phyloP scores from a whole-genome alignment of 1,140 invertebrate genomes.

The Papilio polyxenes region DNA sequence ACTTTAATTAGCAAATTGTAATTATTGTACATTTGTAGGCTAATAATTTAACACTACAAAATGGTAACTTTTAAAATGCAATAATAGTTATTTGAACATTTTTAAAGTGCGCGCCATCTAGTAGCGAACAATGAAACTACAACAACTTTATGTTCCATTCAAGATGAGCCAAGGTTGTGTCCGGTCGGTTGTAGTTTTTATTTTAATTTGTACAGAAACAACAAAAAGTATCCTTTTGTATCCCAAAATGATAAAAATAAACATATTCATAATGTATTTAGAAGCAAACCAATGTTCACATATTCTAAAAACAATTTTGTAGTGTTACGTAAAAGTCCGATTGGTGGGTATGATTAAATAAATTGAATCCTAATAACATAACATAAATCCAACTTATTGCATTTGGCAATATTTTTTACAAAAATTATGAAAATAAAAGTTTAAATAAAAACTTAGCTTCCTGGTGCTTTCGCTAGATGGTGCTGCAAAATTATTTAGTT shows the following conservation, averaged over 20 bases:
- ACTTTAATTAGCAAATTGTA: neutral
- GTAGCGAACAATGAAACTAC: conserved; percentile 43
- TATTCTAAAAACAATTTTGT: too few species aligned
- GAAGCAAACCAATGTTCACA: too few species aligned
- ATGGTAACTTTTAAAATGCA: neutral
- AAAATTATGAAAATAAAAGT: too few species aligned
- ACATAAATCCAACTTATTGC: too few species aligned
- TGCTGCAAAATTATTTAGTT: neutral
- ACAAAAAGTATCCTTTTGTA: neutral
- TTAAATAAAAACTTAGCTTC: neutral
- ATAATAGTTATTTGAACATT: neutral
- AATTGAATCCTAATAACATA: too few species aligned
- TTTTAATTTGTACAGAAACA: neutral
- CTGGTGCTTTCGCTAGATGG: neutral
- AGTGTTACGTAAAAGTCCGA: too few species aligned
- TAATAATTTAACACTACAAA: neutral
- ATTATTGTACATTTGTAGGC: neutral
- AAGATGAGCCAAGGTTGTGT: neutral
- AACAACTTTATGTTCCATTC: neutral
- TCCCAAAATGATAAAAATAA: neutral
- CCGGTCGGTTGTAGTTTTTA: neutral
- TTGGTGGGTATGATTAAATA: too few species aligned
- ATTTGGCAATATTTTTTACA: too few species aligned
- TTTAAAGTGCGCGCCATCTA: conserved; percentile 42
- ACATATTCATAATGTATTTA: too few species aligned